Conservation (phyloP, 2,797 vertebrate species). For the Acropternis orthonyx region DNA sequence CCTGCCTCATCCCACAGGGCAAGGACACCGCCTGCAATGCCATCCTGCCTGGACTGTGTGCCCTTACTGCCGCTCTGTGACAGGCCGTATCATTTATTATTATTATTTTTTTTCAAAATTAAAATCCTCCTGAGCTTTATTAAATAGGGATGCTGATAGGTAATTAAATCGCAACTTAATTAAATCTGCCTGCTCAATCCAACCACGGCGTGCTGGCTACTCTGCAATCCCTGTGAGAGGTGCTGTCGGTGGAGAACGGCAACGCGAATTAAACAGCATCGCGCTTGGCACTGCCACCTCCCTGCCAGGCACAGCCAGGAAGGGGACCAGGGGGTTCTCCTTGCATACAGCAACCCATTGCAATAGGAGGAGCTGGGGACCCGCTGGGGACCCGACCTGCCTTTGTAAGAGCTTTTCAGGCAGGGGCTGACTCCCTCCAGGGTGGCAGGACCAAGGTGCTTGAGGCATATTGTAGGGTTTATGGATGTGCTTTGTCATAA, state of each 20-base stretch:
- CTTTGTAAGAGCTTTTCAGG: neutral
- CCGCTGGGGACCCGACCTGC: accelerated
- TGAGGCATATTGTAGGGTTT: neutral
- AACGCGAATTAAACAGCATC: neutral
- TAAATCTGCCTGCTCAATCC: conserved; percentile 69
- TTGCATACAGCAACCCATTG: neutral
- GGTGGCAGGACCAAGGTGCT: accelerated
- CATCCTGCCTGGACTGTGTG: neutral
- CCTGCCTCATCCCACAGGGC: neutral
- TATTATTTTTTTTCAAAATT: conserved; percentile 57
- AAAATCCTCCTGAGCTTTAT: conserved; percentile 76
- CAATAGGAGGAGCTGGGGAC: neutral
- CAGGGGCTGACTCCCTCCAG: neutral
- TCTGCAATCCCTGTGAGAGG: conserved; percentile 50
- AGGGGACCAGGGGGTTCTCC: neutral
- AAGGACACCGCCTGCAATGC: neutral
- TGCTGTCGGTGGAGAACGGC: neutral
- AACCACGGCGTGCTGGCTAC: conserved; percentile 6
- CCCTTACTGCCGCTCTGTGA: neutral
- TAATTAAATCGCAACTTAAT: conserved; percentile 78
- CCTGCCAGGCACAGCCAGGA: neutral
- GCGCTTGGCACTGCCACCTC: neutral
- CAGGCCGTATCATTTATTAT: conserved; percentile 50
- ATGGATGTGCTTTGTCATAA: neutral
- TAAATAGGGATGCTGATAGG: conserved; percentile 71